Evolutionary conservation across 2,113 vertebrate species (phyloP).

Genomic region (Tupaia tana): DNA sequence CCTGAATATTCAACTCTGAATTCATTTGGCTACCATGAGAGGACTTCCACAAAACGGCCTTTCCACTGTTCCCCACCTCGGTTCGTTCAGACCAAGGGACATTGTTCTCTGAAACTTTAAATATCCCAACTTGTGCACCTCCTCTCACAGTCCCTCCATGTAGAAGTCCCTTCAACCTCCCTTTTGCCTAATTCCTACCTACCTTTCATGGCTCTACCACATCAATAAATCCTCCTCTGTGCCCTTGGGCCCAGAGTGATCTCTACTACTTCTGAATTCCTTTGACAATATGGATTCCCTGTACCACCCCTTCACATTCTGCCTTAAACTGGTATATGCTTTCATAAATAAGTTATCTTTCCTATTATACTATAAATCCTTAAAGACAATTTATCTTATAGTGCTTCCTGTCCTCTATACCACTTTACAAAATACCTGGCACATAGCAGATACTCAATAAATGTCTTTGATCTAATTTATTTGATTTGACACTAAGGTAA

Average conservation of each 20-base stretch:
- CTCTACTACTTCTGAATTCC: neutral
- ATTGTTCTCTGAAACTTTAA: neutral
- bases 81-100: neutral
- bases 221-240: neutral
- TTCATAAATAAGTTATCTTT: neutral
- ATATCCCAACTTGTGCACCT: neutral
- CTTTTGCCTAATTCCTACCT: slow-evolving; percentile 18
- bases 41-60: neutral
- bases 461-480: slow-evolving; percentile 14
- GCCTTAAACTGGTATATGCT: neutral
- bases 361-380: neutral
- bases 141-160: neutral
- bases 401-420: neutral
- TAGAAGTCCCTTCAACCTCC: neutral
- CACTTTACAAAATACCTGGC: slow-evolving; percentile 24
- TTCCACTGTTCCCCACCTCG: neutral
- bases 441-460: slow-evolving; percentile 57
- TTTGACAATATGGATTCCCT: neutral
- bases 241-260: neutral
- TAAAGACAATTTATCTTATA: slow-evolving; percentile 11
- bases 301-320: neutral
- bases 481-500: slow-evolving; percentile 37
- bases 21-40: neutral
- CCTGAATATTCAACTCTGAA: slow-evolving; percentile 35
- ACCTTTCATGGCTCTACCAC: neutral